These are phyloP conservation scores for Megaceryle alcyon DNA, from an alignment of 2,797 vertebrate genomes.

Conservation along the genomic window DNA sequence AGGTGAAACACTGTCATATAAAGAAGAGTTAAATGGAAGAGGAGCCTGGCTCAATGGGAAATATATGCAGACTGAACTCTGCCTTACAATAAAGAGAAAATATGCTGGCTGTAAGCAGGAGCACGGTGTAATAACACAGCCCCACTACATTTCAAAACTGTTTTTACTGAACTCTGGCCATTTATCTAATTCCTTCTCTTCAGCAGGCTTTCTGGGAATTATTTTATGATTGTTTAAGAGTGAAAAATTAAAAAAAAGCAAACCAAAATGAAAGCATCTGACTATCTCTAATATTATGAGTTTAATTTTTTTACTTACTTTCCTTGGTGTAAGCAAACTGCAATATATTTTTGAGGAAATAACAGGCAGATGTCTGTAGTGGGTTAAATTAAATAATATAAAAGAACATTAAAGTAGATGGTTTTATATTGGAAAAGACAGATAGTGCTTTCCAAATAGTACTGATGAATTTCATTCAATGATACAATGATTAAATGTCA, in stretches of 20 bases:
- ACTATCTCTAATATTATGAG: background rate
- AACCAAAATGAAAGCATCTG: background rate
- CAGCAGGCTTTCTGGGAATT: background rate
- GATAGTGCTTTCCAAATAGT: background rate
- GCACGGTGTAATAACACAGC: slow-evolving; percentile 20
- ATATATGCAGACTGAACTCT: slow-evolving; percentile 37
- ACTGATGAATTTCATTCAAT: background rate
- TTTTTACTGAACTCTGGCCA: slow-evolving; percentile 48
- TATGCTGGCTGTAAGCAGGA: background rate
- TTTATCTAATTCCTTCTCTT: slow-evolving; percentile 60
- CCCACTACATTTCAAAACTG: slow-evolving; percentile 47
- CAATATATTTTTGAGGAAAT: background rate
- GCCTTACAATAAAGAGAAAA: slow-evolving; percentile 60
- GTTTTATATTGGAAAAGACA: slow-evolving; percentile 16
- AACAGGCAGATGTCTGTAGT: background rate
- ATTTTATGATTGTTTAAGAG: slow-evolving; percentile 31
- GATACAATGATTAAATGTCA: background rate
- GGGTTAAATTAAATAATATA: slow-evolving; percentile 34
- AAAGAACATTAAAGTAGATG: background rate
- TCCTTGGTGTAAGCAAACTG: background rate
- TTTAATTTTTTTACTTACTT: slow-evolving; percentile 10
- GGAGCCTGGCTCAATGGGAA: slow-evolving; percentile 15
- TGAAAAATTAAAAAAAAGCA: background rate
- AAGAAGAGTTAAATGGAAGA: slow-evolving; percentile 46
- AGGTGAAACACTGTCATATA: slow-evolving; percentile 16